Evolutionary conservation across 2,113 vertebrate genomes (phyloP).

Genomic region (Misgurnus anguillicaudatus): DNA sequence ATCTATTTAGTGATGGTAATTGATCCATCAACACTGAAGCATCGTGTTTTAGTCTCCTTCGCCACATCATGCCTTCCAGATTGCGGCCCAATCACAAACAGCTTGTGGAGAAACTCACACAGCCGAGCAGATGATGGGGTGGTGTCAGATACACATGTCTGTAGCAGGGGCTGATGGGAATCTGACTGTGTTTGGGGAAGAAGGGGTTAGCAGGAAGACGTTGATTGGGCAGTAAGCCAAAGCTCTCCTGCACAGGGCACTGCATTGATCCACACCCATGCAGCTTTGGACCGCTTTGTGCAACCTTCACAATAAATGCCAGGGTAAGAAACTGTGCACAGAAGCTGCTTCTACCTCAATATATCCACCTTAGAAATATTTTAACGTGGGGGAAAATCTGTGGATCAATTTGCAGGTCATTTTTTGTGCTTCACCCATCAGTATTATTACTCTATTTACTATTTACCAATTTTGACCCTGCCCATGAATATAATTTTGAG

Average conservation of each 20-base stretch:
- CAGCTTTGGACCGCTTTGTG: constrained; percentile 53
- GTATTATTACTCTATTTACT: no score
- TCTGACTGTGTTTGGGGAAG: constrained; percentile 38
- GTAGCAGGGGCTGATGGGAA: constrained; percentile 38
- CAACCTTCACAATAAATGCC: constrained; percentile 66
- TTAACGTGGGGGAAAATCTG: no score
- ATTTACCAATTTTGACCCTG: no score
- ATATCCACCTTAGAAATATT: no score
- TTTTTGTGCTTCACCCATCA: no score
- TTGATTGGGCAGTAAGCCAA: constrained; percentile 67
- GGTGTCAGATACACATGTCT: constrained; percentile 38
- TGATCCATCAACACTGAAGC: constrained; percentile 46
- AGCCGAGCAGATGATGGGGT: constrained; percentile 40
- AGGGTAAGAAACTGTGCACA: constrained; percentile 42
- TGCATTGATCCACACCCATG: constrained; percentile 63
- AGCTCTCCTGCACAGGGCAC: constrained; percentile 54
- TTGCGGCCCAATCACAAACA: constrained; percentile 50
- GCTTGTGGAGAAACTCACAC: constrained; percentile 52
- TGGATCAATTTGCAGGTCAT: no score
- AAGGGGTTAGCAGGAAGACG: constrained; percentile 61
- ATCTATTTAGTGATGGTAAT: constrained; percentile 35
- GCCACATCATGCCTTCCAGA: constrained; percentile 49
- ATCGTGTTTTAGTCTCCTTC: constrained; percentile 29
- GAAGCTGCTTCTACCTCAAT: neutral
- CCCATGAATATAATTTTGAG: no score